Base-by-base conservation (phyloP, 2,888 invertebrate species). In the Cordilura impudica region DNA sequence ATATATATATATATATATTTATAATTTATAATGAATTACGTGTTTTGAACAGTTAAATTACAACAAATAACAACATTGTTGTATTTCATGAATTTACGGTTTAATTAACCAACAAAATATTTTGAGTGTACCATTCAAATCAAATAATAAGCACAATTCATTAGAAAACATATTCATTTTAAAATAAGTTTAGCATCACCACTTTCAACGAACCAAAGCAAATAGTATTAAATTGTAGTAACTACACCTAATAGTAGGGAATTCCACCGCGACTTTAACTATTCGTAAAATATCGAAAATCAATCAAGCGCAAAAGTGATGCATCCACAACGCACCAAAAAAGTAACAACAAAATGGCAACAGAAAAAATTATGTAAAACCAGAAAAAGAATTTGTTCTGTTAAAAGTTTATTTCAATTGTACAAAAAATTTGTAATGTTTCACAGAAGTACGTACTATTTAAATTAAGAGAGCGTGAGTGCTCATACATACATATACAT, bases 301-400 rank as follows among this genome's bases (percentile, higher is more conserved):
- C 81, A 83, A 82, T 83, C 82, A 83, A 83, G 81, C 81, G 78
- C 61, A 72, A 66, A 73, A 78, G 71, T 72, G 56, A 79, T 75
- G 79, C 79, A 79, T 79, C n/a, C 79, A 79, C 78, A 78, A 78
- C 47, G 76, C 74, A 70, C 67, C 43, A 53, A 72, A 77, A 71
- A 77, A 67, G 74, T 77, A 49, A 54, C 49, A 73, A 67, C 70
- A 65, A 78, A 75, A 74, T 75, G 73, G 58, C 65, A 66, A 65
- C 60, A 47, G 21, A 43, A 69, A 58, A 53, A 60, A 51, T 56
- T 21, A n/a, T 39, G 49, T 56, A 67, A 63, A 61, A 47, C 31
- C 29, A 23, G 14, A 74, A 23, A 47, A 56, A 56, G 63, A 49
- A 16, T 58, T 45, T 7, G 14, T 53, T 54, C 23, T 54, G 54